Percentiles rank a stretch among this genome's conserved stretches.
Evolutionary conservation across 2,113 vertebrate genomes (phyloP).

Genomic region (Tretioscincus oriximinensis): DNA sequence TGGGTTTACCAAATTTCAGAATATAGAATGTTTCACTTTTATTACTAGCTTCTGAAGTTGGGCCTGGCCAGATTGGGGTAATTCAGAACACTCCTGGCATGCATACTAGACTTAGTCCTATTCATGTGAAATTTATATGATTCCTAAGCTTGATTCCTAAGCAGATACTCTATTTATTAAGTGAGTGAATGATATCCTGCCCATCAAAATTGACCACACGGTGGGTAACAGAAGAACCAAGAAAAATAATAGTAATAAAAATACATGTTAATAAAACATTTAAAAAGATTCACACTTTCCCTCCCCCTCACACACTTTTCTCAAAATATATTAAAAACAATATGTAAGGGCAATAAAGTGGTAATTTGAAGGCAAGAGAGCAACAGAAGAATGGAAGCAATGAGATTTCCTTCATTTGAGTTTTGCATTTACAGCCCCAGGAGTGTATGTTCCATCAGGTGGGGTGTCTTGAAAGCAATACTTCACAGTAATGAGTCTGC

Average conservation of each 20-base stretch:
- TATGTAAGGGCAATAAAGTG: background rate
- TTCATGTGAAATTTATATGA: too few species aligned
- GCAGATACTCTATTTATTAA: background rate
- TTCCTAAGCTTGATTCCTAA: background rate
- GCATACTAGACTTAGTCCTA: too few species aligned
- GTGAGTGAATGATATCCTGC: too few species aligned
- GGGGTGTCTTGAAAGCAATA: background rate
- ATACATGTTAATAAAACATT: too few species aligned
- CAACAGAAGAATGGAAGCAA: background rate
- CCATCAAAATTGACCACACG: too few species aligned
- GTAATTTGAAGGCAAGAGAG: background rate
- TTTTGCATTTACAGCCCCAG: background rate
- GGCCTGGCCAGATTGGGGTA: too few species aligned
- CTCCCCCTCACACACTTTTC: background rate
- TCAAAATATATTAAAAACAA: background rate
- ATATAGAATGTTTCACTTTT: too few species aligned
- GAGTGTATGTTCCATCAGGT: background rate
- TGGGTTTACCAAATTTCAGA: too few species aligned
- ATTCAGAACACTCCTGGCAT: too few species aligned
- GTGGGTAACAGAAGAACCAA: too few species aligned
- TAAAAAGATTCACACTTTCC: too few species aligned
- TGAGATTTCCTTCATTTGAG: background rate
- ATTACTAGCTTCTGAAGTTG: background rate
- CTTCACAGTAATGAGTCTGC: slow-evolving; percentile 13
- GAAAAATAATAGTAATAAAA: too few species aligned